A percentile compares a stretch with the other conserved stretches of the same genome.
phyloP scores from a whole-genome alignment of 2,113 vertebrate genomes.

The Psilopogon haemacephalus region DNA sequence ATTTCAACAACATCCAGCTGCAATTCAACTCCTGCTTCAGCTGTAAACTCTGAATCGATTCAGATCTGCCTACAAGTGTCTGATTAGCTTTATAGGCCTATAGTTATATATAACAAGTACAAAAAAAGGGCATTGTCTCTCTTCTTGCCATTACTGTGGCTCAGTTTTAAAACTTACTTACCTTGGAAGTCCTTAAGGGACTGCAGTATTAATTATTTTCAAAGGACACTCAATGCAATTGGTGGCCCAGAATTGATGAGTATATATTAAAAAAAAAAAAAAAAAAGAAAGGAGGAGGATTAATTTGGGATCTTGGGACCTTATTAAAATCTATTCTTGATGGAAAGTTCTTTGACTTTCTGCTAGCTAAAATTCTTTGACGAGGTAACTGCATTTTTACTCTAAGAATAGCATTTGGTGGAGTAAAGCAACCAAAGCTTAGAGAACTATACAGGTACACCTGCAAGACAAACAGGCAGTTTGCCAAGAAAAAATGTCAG shows the following conservation, averaged over 20 bases:
- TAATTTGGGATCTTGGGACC: conserved; percentile 67
- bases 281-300: conserved; percentile 33
- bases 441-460: not conserved
- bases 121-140: not conserved
- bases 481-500: not conserved
- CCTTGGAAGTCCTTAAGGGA: conserved; percentile 52
- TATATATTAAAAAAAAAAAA: not conserved
- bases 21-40: conserved; percentile 55
- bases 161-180: conserved; percentile 54
- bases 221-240: conserved; percentile 49
- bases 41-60: conserved; percentile 20
- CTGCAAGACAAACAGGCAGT: not conserved
- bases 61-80: conserved; percentile 33
- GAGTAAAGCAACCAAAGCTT: conserved; percentile 15
- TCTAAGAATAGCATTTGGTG: not conserved
- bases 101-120: not conserved
- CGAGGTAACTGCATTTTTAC: not conserved
- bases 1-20: conserved; percentile 64
- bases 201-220: conserved; percentile 66
- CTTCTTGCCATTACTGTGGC: not conserved
- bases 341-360: conserved; percentile 47
- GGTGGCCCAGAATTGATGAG: conserved; percentile 52
- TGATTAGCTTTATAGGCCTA: not conserved
- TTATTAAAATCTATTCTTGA: conserved; percentile 66
- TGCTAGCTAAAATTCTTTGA: not conserved